These are phyloP conservation scores for Hyposoter didymator DNA, from an alignment of 2,888 invertebrate genomes.

Conservation along the genomic window DNA sequence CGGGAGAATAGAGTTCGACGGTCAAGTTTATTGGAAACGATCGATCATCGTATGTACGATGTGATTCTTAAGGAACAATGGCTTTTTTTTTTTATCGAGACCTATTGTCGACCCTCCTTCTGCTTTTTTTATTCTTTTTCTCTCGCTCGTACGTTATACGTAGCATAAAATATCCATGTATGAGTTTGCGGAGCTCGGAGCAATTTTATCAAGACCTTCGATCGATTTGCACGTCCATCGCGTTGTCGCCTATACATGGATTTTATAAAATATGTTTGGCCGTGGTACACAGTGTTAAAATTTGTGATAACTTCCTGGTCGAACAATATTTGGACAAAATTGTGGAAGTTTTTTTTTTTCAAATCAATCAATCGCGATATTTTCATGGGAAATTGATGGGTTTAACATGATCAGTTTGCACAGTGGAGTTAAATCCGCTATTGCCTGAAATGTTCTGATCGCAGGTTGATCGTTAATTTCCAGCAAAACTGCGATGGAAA, in stretches of 20 bases:
- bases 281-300: not conserved
- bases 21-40: slow-evolving; percentile 61
- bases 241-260: not conserved
- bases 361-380: not conserved
- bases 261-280: not conserved
- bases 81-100: slow-evolving; percentile 28
- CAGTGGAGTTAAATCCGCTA: not conserved
- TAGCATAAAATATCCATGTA: slow-evolving; percentile 34
- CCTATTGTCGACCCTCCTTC: not conserved
- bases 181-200: slow-evolving; percentile 30
- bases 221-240: slow-evolving; percentile 38
- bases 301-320: not conserved
- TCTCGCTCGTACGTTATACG: not conserved
- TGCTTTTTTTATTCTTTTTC: not conserved
- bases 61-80: slow-evolving; percentile 37
- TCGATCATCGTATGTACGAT: slow-evolving; percentile 55
- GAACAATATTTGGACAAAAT: not conserved
- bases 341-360: not conserved
- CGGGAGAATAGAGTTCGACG: slow-evolving; percentile 17
- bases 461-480: not conserved
- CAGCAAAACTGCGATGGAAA: not conserved
- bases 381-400: not conserved
- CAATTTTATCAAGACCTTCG: slow-evolving; percentile 47
- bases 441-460: not conserved
- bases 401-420: no score